Conservation (phyloP, 1,140 invertebrate genomes). For the Drosophila athabasca region DNA sequence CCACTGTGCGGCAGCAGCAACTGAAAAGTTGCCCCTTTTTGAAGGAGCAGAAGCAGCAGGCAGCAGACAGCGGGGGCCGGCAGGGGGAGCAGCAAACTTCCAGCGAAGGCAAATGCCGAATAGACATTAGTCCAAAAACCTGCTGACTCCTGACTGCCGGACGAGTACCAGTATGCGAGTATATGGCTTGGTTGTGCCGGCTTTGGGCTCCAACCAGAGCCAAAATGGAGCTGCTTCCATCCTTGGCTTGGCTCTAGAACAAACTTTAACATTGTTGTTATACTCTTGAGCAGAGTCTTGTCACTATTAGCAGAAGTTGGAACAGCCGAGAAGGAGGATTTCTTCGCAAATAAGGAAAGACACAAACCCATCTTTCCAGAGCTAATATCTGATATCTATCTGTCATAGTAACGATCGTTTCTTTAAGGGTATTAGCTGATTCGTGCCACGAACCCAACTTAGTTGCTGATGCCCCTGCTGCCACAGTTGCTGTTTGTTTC, state of each 20-base stretch:
- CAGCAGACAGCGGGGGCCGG: background rate
- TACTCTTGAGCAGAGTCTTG: too few relatives aligned
- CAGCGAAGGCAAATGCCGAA: conserved; percentile 41
- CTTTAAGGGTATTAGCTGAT: too few relatives aligned
- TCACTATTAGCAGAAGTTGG: too few relatives aligned
- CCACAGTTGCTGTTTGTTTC: conserved; percentile 22
- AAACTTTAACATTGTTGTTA: too few relatives aligned
- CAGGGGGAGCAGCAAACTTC: conserved; percentile 19
- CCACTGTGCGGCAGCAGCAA: conserved; percentile 31
- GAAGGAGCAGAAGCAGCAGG: background rate
- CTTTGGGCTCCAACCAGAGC: background rate
- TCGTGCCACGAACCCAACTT: too few relatives aligned
- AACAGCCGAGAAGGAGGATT: too few relatives aligned
- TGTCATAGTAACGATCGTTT: too few relatives aligned
- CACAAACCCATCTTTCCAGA: too few relatives aligned
- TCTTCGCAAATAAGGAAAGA: too few relatives aligned
- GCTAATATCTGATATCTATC: too few relatives aligned
- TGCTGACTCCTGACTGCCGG: conserved; percentile 25
- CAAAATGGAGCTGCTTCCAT: conserved; percentile 11
- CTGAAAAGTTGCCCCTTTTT: conserved; percentile 10
- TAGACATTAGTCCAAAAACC: conserved; percentile 54
- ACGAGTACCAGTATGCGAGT: too few relatives aligned
- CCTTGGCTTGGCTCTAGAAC: conserved; percentile 6
- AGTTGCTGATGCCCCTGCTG: background rate
- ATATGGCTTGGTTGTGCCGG: background rate